A percentile compares a stretch with the other conserved stretches of the same genome.
These are phyloP conservation scores for Gymnodraco acuticeps DNA, from an alignment of 2,797 vertebrate species.

Conservation along the genomic window DNA sequence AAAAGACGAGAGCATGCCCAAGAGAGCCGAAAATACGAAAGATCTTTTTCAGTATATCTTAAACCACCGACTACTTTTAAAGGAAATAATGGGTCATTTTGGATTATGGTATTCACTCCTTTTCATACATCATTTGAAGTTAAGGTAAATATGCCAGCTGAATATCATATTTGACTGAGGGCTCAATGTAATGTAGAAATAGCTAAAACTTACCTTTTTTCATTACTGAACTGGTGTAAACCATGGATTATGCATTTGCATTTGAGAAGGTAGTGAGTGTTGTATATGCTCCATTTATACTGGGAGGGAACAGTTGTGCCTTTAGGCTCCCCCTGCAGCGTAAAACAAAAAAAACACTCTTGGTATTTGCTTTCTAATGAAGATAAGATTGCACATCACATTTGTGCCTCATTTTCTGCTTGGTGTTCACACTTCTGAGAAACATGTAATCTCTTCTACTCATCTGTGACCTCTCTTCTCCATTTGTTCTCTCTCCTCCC, in stretches of 20 bases:
- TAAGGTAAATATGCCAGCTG: not conserved
- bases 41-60: too few relatives aligned
- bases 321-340: constrained; percentile 16
- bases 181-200: not conserved
- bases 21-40: not conserved
- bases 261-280: constrained; percentile 11
- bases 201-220: constrained; percentile 7
- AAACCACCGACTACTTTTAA: not conserved
- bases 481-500: not conserved
- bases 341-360: not conserved
- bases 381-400: not conserved
- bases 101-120: not conserved
- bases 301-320: constrained; percentile 5
- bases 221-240: constrained; percentile 11
- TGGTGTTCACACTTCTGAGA: not conserved
- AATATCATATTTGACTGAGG: not conserved
- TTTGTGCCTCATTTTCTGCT: not conserved
- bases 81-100: not conserved
- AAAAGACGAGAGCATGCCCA: not conserved
- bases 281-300: constrained; percentile 14
- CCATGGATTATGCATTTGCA: constrained; percentile 3
- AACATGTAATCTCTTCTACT: not conserved
- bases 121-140: not conserved
- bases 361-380: not conserved
- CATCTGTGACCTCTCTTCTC: not conserved